Evolutionary conservation across 2,113 vertebrate genomes (phyloP).

Genomic region (Scophthalmus maximus): DNA sequence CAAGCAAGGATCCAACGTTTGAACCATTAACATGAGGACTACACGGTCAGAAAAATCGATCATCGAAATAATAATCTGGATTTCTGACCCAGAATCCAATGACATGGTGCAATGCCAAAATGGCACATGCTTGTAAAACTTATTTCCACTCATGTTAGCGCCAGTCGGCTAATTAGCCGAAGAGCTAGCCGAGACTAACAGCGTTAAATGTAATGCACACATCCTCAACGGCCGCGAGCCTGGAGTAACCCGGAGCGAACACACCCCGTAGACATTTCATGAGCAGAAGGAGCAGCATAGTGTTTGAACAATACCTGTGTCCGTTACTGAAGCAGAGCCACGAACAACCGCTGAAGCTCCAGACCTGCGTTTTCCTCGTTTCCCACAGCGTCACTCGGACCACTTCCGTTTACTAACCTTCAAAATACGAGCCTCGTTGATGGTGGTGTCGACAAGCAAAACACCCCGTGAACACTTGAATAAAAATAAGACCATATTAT

Average conservation of each 20-base stretch:
- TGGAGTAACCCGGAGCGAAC: fast-evolving
- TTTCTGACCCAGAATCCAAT: no score
- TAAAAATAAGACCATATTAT: background rate
- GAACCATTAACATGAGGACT: no score
- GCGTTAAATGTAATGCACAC: no score
- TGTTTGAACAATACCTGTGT: background rate
- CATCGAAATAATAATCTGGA: no score
- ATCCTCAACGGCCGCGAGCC: no score
- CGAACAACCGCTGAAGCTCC: background rate
- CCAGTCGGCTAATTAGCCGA: constrained; percentile 6
- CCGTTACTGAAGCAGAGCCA: background rate
- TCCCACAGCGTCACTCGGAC: background rate
- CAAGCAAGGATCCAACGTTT: no score
- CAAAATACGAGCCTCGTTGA: constrained; percentile 1
- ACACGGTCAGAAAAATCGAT: no score
- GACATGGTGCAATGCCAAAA: no score
- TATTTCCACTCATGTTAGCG: background rate
- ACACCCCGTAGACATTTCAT: background rate
- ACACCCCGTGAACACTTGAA: background rate
- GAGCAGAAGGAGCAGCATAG: no score
- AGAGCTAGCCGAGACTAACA: background rate
- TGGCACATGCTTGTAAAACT: background rate
- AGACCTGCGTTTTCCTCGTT: no score
- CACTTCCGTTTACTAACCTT: constrained; percentile 7
- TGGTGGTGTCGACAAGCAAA: fast-evolving